Evolutionary conservation across 92 coral and sea anemone genomes (phyloP), one percentile per base, ranked within the genome.

Genomic region (Actinernus sp.): DNA sequence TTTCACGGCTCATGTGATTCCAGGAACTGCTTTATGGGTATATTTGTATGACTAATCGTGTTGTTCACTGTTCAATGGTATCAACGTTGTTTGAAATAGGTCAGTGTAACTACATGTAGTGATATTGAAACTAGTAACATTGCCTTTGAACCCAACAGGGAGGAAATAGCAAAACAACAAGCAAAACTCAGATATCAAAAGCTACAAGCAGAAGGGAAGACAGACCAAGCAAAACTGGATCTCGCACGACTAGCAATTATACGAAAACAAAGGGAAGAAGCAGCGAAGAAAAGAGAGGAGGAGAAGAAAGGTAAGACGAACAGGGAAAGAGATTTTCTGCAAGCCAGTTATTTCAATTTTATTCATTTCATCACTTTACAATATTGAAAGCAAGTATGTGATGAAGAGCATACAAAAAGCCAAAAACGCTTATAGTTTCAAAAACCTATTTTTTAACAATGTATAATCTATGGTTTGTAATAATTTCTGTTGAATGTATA

Each of bases 241-340:
- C 65, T 95, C 34, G 99, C 99, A 14, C 79, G 99, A 33, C 88
- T 95, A 26, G 97, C 98, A 7, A 77, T 94, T 28, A 87, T 94
- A 19, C 71, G 92, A 54, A 94, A 85, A 73, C 79, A 91, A 68
- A 61, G 98, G 62, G 98, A 87, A 43, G 97, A 90, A 26, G 92
- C 92, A 4, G 90, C 95, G 11, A 63, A 52, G 59, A 87, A 87
- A 41, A 75, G 92, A 59, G 97, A 94, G 4, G 97, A 87, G 29
- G 90, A 74, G 59, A 94, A 84, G 57, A 83, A 94, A 84, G 97
- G 98, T 94, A 67, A n/a, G n/a, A n/a, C n/a, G n/a, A n/a, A n/a
- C n/a, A n/a, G n/a, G n/a, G n/a, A n/a, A n/a, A n/a, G n/a, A n/a
- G n/a, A n/a, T n/a, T n/a, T n/a, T n/a, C n/a, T n/a, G n/a, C n/a